These are phyloP conservation scores for Nomada ruficornis DNA, from an alignment of 2,888 invertebrate species.

Conservation along the genomic window DNA sequence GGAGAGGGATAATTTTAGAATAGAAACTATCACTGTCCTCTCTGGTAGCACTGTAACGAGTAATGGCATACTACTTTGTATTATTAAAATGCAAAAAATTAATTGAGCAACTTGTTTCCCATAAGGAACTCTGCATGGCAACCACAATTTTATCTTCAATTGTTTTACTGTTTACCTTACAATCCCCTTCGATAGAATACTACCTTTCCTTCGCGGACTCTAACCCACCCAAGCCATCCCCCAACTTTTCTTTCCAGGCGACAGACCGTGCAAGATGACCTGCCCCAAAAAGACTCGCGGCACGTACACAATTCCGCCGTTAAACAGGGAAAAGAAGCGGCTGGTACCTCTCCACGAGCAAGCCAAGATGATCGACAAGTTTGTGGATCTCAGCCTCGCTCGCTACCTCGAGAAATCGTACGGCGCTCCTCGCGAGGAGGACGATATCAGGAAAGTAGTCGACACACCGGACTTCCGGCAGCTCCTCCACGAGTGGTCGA, in stretches of 20 bases:
- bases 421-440: conserved; percentile 38
- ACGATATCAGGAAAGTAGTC: conserved; percentile 19
- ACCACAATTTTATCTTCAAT: no score
- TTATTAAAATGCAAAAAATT: no score
- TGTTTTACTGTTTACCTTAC: no score
- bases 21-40: no score
- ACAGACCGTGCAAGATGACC: conserved; percentile 71
- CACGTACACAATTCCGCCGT: not conserved
- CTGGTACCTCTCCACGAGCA: conserved; percentile 38
- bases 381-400: conserved; percentile 70
- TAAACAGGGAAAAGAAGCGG: not conserved
- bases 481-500: conserved; percentile 70
- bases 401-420: conserved; percentile 64
- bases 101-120: no score
- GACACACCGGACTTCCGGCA: conserved; percentile 65
- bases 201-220: no score
- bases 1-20: no score
- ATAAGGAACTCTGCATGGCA: no score
- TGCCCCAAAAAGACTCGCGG: conserved; percentile 68
- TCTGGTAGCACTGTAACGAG: no score
- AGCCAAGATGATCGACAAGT: conserved; percentile 67
- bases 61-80: no score
- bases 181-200: no score
- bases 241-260: conserved; percentile 39
- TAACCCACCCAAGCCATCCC: no score